Percentiles rank a stretch among this genome's conserved stretches.
Evolutionary conservation across 2,888 invertebrate species (phyloP).

Genomic region (Saturnia pavonia): DNA sequence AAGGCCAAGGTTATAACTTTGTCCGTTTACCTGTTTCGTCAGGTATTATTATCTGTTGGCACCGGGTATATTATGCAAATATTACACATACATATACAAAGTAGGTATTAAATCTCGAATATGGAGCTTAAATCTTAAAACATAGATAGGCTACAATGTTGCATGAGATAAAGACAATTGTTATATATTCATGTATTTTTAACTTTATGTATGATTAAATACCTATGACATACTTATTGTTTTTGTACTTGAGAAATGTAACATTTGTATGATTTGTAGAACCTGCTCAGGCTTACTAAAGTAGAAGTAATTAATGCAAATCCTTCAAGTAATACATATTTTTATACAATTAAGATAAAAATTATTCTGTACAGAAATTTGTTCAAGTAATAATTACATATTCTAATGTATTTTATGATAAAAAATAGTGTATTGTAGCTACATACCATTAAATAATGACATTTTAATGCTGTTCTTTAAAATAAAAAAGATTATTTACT

Average conservation of each 20-base stretch:
- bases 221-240: not conserved
- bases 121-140: no score
- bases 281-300: not conserved
- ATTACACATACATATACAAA: not conserved
- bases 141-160: slow-evolving; percentile 15
- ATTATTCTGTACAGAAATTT: not conserved
- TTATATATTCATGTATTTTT: not conserved
- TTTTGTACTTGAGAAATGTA: not conserved
- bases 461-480: no score
- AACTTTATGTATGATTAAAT: not conserved
- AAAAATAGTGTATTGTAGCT: no score
- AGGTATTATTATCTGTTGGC: not conserved
- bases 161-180: not conserved
- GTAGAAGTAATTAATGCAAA: not conserved
- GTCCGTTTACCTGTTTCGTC: slow-evolving; percentile 16
- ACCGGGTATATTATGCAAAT: not conserved
- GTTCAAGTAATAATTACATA: not conserved
- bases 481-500: no score
- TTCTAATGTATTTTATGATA: no score
- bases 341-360: not conserved
- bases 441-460: no score
- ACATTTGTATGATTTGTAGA: not conserved
- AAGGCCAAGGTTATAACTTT: slow-evolving; percentile 18
- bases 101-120: not conserved
- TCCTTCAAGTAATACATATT: not conserved